A percentile compares a stretch with the other conserved stretches of the same genome.
These are phyloP conservation scores for Blera fallax DNA, from an alignment of 2,888 invertebrate genomes.

Conservation along the genomic window DNA sequence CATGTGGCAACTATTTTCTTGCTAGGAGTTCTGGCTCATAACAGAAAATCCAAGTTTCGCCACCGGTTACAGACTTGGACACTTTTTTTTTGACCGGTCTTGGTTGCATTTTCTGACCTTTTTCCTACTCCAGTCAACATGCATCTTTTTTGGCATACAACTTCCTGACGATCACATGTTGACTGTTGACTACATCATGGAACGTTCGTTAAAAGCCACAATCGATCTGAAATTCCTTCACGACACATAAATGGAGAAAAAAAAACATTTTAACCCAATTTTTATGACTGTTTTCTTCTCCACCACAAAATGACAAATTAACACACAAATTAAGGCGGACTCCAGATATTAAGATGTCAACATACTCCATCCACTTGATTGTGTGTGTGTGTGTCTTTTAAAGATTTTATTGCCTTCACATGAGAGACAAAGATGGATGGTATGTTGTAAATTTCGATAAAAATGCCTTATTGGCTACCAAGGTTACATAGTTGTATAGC, in stretches of 20 bases:
- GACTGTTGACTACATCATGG: neutral
- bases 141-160: too few species aligned
- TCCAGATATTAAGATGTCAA: conserved; percentile 6
- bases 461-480: neutral
- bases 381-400: neutral
- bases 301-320: neutral
- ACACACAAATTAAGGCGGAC: conserved; percentile 1
- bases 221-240: neutral
- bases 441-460: neutral
- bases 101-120: too few species aligned
- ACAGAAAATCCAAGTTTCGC: too few species aligned
- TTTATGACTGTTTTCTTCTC: neutral
- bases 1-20: too few species aligned
- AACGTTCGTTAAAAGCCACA: neutral
- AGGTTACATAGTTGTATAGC: neutral
- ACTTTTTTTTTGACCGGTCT: too few species aligned
- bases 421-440: neutral
- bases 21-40: too few species aligned
- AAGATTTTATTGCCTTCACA: neutral
- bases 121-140: too few species aligned
- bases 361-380: neutral
- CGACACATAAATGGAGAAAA: neutral
- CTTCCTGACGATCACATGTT: too few species aligned
- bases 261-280: neutral
- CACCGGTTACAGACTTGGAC: too few species aligned